These are phyloP conservation scores for Mus pahari DNA, from an alignment of 2,113 vertebrate genomes.

Conservation along the genomic window DNA sequence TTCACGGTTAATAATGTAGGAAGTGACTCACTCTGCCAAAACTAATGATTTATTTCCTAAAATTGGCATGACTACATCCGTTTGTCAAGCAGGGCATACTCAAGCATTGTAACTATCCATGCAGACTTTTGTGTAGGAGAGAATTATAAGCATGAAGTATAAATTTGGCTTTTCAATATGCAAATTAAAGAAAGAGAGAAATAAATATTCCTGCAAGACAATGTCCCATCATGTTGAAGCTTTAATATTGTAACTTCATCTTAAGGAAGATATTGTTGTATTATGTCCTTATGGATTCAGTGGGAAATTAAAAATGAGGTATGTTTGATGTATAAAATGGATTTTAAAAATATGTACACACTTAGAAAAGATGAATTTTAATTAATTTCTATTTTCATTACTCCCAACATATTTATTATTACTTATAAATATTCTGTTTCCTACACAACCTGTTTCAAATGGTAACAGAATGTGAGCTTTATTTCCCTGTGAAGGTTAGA, in stretches of 20 bases:
- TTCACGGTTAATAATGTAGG: conserved; percentile 13
- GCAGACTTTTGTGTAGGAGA: conserved; percentile 30
- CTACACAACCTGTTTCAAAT: background rate
- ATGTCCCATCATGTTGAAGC: background rate
- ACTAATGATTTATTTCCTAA: conserved; percentile 61
- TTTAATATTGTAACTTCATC: background rate
- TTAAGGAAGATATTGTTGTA: background rate
- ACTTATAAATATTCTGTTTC: background rate
- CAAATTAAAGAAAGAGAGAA: background rate
- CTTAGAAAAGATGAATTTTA: background rate
- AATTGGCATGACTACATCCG: background rate
- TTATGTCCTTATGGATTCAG: background rate
- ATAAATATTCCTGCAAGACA: conserved; percentile 8
- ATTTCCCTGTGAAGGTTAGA: background rate
- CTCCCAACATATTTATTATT: background rate
- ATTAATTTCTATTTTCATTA: background rate
- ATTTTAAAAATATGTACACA: background rate
- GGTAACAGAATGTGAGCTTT: background rate
- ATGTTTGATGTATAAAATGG: background rate
- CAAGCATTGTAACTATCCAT: background rate
- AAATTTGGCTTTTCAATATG: conserved; percentile 45
- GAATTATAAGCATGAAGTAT: background rate
- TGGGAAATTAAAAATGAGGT: background rate
- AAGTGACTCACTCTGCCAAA: conserved; percentile 55
- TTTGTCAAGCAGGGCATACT: background rate